phyloP scores from a whole-genome alignment of 2,113 vertebrate species.

The Theropithecus gelada region DNA sequence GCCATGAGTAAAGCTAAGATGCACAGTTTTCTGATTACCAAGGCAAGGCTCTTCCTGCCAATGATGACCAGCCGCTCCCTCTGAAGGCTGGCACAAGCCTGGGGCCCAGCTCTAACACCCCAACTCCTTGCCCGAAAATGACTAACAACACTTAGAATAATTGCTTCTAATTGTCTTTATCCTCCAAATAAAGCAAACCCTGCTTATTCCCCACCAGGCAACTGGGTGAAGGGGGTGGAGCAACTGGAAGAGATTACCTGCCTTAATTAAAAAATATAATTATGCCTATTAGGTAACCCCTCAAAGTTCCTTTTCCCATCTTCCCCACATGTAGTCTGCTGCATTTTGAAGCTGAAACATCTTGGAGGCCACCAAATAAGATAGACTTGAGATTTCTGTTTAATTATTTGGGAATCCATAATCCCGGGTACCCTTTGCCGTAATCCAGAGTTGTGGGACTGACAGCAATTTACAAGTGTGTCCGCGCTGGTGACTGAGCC shows the following conservation, averaged over 20 bases:
- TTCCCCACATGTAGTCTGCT: background rate
- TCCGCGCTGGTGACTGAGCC: background rate
- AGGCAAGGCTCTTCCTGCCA: background rate
- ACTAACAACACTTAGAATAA: slow-evolving; percentile 11
- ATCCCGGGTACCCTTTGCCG: background rate
- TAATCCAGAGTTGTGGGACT: too few relatives aligned
- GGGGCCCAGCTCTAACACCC: background rate
- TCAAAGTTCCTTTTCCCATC: background rate
- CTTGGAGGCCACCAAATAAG: background rate
- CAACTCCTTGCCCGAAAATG: background rate
- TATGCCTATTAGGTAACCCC: background rate
- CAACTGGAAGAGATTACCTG: background rate
- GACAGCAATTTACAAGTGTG: too few relatives aligned
- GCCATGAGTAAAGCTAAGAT: background rate
- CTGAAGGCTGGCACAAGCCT: background rate
- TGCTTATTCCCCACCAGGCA: background rate
- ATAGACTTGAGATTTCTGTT: background rate
- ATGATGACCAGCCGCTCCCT: background rate
- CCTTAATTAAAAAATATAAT: slow-evolving; percentile 53
- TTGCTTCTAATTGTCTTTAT: slow-evolving; percentile 32
- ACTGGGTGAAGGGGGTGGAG: background rate
- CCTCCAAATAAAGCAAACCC: slow-evolving; percentile 3
- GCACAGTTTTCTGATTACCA: fast-evolving
- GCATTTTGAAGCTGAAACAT: background rate
- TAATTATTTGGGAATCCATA: background rate